Conservation (phyloP, 2,113 vertebrate species). For the Megalops atlanticus region DNA sequence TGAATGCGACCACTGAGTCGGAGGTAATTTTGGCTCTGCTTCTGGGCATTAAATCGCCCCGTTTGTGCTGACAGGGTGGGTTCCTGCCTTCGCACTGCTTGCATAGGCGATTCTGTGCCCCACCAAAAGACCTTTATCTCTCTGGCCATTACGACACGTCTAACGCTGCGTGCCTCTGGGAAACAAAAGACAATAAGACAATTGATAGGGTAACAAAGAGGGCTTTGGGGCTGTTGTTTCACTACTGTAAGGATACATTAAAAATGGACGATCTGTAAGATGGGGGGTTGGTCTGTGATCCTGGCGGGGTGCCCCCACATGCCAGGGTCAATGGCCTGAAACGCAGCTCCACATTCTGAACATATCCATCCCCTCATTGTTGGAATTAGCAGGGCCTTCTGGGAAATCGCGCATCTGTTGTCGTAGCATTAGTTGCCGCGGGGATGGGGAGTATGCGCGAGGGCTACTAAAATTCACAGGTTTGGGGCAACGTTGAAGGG, state of each 20-base stretch:
- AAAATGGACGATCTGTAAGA: too few species aligned
- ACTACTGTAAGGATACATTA: too few species aligned
- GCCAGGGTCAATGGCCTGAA: too few species aligned
- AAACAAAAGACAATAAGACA: conserved; percentile 28
- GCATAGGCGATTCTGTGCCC: conserved; percentile 66
- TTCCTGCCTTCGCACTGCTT: conserved; percentile 71
- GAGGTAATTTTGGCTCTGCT: conserved; percentile 86
- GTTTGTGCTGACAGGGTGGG: conserved; percentile 83
- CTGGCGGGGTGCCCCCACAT: too few species aligned
- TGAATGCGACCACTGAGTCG: conserved; percentile 90
- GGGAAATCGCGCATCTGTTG: conserved; percentile 54
- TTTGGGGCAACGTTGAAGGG: conserved; percentile 45
- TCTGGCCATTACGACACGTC: conserved; percentile 62
- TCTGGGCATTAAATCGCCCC: conserved; percentile 80
- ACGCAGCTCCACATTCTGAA: conserved; percentile 48
- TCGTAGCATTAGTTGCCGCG: conserved; percentile 46
- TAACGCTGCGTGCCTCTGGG: conserved; percentile 55
- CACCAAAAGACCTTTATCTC: conserved; percentile 56
- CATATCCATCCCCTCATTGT: conserved; percentile 65
- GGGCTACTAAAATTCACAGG: background rate
- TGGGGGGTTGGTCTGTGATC: too few species aligned
- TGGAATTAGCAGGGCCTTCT: conserved; percentile 53
- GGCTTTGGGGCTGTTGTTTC: too few species aligned
- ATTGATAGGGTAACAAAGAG: background rate
- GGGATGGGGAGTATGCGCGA: conserved; percentile 44